Evolutionary conservation across 2,113 vertebrate genomes (phyloP).

Genomic region (Cololabis saira): DNA sequence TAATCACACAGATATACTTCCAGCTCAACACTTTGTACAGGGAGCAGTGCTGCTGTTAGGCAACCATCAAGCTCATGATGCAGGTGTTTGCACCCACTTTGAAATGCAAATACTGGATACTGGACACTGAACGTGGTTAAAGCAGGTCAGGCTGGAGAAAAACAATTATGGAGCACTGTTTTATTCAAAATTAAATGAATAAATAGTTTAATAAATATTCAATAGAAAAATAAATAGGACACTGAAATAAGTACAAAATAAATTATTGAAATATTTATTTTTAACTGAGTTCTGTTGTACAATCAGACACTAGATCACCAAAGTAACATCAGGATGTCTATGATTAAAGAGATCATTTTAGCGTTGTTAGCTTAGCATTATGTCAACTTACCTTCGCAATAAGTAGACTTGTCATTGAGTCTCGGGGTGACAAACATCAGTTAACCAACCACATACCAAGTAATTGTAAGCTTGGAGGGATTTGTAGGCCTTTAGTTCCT

Average conservation of each 20-base stretch:
- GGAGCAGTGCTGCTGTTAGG: slow-evolving; percentile 54
- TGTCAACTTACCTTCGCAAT: no score
- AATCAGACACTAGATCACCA: no score
- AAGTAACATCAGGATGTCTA: no score
- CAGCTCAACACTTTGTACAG: slow-evolving; percentile 63
- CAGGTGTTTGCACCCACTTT: slow-evolving; percentile 52
- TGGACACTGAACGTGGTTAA: slow-evolving; percentile 27
- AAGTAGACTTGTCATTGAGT: no score
- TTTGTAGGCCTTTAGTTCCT: no score
- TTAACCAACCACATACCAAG: no score
- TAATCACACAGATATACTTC: slow-evolving; percentile 77
- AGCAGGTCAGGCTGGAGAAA: slow-evolving; percentile 41
- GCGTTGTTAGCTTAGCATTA: no score
- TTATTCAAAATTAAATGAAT: background rate
- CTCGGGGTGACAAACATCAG: no score
- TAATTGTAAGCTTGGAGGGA: no score
- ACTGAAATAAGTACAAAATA: background rate
- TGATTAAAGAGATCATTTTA: no score
- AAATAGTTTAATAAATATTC: background rate
- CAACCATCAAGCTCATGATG: slow-evolving; percentile 62
- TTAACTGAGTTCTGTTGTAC: no score
- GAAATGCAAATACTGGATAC: slow-evolving; percentile 71
- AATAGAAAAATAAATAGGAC: background rate
- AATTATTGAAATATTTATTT: no score
- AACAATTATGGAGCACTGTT: background rate